Percentiles rank a stretch among this genome's conserved stretches.
These are phyloP conservation scores for Cantharis rufa DNA, from an alignment of 2,888 invertebrate genomes.

Conservation along the genomic window DNA sequence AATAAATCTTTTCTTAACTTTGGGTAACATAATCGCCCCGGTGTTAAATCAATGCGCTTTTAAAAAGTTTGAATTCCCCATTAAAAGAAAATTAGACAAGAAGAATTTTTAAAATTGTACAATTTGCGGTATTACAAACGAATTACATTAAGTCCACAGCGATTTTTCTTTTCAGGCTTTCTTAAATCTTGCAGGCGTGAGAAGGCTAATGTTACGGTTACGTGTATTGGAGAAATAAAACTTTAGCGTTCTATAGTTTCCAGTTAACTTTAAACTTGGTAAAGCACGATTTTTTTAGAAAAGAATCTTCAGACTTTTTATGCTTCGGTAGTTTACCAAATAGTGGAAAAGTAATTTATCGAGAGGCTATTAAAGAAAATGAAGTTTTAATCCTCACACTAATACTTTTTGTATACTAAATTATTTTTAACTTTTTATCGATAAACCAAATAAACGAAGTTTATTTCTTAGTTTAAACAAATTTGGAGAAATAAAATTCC, in stretches of 20 bases:
- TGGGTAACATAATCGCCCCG: neutral
- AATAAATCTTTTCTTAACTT: constrained; percentile 6
- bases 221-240: neutral
- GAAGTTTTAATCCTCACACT: neutral
- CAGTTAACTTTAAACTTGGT: neutral
- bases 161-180: neutral
- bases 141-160: neutral
- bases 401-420: neutral
- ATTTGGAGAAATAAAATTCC: neutral
- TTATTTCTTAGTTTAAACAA: no score
- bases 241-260: neutral
- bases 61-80: neutral
- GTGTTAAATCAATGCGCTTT: neutral
- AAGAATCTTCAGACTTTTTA: neutral
- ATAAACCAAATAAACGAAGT: no score
- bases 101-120: neutral
- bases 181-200: neutral
- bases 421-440: neutral
- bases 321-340: neutral
- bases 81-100: neutral
- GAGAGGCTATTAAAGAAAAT: neutral
- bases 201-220: neutral
- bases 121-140: neutral
- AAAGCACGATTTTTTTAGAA: neutral
- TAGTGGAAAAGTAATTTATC: neutral